Evolutionary conservation across 2,113 vertebrate species (phyloP), one percentile per base, ranked within the genome.

Genomic region (Oryzias melastigma): DNA sequence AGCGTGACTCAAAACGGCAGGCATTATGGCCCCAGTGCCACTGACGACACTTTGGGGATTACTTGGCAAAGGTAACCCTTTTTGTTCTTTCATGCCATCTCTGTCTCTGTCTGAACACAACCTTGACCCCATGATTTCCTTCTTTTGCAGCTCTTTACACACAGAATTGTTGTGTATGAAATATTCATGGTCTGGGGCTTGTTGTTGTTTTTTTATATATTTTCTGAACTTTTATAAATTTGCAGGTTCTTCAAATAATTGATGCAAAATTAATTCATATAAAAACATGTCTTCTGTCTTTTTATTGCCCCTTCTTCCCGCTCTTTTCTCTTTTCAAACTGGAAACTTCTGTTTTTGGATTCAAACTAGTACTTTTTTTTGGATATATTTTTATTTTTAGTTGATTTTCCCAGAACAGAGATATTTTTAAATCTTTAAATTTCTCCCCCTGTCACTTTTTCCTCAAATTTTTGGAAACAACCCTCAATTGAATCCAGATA

Each of bases 1-100:
- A 98, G 96, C 96, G 94, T 98, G 97, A 99, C 97, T 97, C 97
- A 98, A 97, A 98, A 98, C 96, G 94, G 95, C 96, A 98, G 96
- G 94, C 96, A 98, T 96, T 99, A 98, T 95, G 98, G 97, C 96
- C 95, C 97, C 95, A 95, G 95, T 98, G 94, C 94, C 94, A 94
- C 92, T 95, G 97, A 99, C 94, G 97, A 99, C 95, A 95, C 95
- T 95, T 97, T 99, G 96, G 97, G 97, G 96, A 99, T 99, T 95
- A 94, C 97, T 96, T 99, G 96, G 96, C 97, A 99, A 98, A 99
- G 97, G 97, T 99, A 99, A 99, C 92, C 2, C 92, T 96, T 96
- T 98, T 96, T 93, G 95, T 96, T 96, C 96, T 98, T 96, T 98
- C 94, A 94, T 91, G 92, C 81, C 67, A 81, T 90, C 92, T 93